Conservation (phyloP, 2,888 invertebrate species). For the Apantesis nais region DNA sequence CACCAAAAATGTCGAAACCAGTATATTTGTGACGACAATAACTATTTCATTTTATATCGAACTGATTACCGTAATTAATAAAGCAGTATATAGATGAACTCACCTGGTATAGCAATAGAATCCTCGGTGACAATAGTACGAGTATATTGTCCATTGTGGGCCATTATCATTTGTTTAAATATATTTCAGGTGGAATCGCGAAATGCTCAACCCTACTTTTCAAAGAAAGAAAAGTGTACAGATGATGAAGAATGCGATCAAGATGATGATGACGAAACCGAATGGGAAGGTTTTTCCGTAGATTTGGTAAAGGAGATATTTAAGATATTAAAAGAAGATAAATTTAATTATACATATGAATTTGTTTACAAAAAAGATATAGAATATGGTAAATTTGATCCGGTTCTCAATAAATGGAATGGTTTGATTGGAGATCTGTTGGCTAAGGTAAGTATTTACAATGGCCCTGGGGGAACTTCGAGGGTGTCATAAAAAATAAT, state of each 20-base stretch:
- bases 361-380: conserved; percentile 61
- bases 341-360: conserved; percentile 70
- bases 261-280: conserved; percentile 83
- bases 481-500: not conserved
- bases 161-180: not conserved
- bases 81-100: too few relatives aligned
- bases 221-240: conserved; percentile 81
- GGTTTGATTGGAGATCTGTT: conserved; percentile 74
- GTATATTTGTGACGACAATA: too few relatives aligned
- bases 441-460: conserved; percentile 63
- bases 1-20: too few relatives aligned
- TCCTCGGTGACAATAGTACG: too few relatives aligned
- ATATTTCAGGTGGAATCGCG: conserved; percentile 85
- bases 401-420: conserved; percentile 69
- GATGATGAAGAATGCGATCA: conserved; percentile 67
- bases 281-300: conserved; percentile 91
- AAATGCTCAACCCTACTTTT: conserved; percentile 91
- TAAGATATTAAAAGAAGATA: conserved; percentile 77
- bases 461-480: not conserved
- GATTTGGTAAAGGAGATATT: conserved; percentile 91
- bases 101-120: too few relatives aligned
- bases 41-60: too few relatives aligned
- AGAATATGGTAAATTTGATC: conserved; percentile 61
- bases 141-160: too few relatives aligned
- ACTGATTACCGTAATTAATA: too few relatives aligned